phyloP scores from a whole-genome alignment of 2,113 vertebrate species.

The Nerophis ophidion region DNA sequence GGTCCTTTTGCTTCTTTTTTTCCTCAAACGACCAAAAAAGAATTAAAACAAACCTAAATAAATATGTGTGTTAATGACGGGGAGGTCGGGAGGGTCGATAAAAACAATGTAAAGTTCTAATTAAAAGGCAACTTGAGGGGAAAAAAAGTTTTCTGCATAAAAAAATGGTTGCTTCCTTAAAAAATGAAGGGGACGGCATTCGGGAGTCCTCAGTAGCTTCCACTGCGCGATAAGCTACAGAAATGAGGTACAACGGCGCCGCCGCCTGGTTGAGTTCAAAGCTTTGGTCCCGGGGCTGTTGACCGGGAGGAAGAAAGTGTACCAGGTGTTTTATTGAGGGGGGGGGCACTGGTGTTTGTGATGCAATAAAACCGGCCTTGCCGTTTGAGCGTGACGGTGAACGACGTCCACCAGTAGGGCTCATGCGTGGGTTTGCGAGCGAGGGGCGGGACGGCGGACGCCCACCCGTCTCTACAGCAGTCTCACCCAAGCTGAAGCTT shows the following conservation, averaged over 20 bases:
- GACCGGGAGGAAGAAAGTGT: not conserved
- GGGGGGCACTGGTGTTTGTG: slow-evolving; percentile 11
- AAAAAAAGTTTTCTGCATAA: slow-evolving; percentile 51
- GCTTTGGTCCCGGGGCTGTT: slow-evolving; percentile 72
- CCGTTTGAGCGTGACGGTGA: slow-evolving; percentile 13
- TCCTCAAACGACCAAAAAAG: slow-evolving; percentile 62
- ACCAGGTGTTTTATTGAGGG: slow-evolving; percentile 20
- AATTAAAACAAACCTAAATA: slow-evolving; percentile 77
- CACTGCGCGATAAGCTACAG: slow-evolving; percentile 52
- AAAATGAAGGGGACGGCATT: slow-evolving; percentile 6
- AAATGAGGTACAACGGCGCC: slow-evolving; percentile 68
- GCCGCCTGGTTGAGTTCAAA: slow-evolving; percentile 69
- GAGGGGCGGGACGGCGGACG: not conserved
- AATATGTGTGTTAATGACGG: slow-evolving; percentile 68
- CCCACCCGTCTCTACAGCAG: slow-evolving; percentile 11
- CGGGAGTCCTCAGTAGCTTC: slow-evolving; percentile 38
- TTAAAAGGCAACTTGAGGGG: slow-evolving; percentile 68
- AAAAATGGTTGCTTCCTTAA: slow-evolving; percentile 50
- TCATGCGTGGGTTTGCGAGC: slow-evolving; percentile 42
- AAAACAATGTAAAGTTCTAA: slow-evolving; percentile 51
- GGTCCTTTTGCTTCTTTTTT: slow-evolving; percentile 67
- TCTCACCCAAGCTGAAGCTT: slow-evolving; percentile 50
- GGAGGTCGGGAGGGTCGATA: slow-evolving; percentile 21
- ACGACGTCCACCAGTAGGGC: slow-evolving; percentile 38
- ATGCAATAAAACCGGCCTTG: slow-evolving; percentile 34